Percentiles rank a stretch among this genome's conserved stretches.
These are phyloP conservation scores for Candidula unifasciata DNA, from an alignment of 2,888 invertebrate species.

Conservation along the genomic window DNA sequence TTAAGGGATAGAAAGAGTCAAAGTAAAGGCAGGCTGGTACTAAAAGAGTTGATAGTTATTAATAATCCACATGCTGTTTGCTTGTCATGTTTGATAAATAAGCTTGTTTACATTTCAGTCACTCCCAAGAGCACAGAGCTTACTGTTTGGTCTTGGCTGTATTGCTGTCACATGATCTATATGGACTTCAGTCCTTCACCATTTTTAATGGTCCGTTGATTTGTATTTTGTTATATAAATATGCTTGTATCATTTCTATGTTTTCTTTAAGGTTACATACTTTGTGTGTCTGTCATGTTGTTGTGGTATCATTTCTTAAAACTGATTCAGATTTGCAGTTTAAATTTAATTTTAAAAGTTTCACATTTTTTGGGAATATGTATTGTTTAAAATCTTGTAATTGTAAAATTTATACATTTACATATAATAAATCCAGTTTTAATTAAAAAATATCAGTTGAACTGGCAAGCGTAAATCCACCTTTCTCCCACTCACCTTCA, in stretches of 20 bases:
- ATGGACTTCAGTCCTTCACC: conserved; percentile 19
- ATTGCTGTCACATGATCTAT: conserved; percentile 1
- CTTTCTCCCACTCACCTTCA: neutral
- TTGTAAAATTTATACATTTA: too few species aligned
- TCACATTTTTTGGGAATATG: too few species aligned
- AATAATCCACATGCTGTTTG: neutral
- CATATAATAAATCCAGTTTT: neutral
- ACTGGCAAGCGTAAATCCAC: neutral
- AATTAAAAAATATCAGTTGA: neutral
- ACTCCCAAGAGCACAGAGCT: conserved; percentile 3
- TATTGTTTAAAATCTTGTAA: too few species aligned
- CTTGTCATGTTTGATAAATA: conserved; percentile 11
- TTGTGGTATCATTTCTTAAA: neutral
- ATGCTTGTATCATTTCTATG: neutral
- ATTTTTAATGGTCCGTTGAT: conserved; percentile 18
- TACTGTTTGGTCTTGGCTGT: conserved; percentile 10
- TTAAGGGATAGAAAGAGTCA: too few species aligned
- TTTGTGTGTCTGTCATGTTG: neutral
- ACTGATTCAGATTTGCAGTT: too few species aligned
- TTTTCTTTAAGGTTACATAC: neutral
- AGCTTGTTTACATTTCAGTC: conserved; percentile 34
- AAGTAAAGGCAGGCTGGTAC: too few species aligned
- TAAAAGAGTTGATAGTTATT: too few species aligned
- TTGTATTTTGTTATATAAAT: neutral
- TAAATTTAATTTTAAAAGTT: too few species aligned